Conservation (phyloP, 2,113 vertebrate species). For the Ibidorhyncha struthersii region DNA sequence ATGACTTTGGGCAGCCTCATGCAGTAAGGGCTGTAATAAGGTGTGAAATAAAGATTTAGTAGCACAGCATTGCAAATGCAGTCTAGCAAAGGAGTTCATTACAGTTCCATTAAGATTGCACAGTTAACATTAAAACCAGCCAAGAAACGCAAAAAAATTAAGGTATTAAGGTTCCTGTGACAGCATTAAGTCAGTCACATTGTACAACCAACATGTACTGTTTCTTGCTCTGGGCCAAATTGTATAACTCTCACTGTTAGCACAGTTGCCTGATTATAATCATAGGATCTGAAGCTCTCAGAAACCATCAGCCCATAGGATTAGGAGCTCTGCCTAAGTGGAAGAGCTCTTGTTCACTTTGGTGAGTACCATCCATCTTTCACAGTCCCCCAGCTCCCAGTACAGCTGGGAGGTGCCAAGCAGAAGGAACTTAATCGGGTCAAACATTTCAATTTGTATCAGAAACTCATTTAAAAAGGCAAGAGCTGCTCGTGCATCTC, state of each 20-base stretch:
- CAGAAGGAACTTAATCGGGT: background rate
- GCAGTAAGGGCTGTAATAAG: constrained; percentile 35
- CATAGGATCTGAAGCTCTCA: background rate
- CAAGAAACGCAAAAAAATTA: background rate
- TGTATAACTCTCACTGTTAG: background rate
- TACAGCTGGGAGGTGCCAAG: background rate
- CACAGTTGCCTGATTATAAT: background rate
- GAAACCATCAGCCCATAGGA: background rate
- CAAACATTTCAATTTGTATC: constrained; percentile 45
- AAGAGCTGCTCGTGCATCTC: background rate
- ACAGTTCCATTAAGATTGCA: constrained; percentile 29
- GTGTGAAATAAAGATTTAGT: constrained; percentile 62
- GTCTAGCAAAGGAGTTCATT: constrained; percentile 52
- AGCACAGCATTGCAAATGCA: constrained; percentile 17
- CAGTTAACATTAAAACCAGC: constrained; percentile 16
- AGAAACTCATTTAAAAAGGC: constrained; percentile 3
- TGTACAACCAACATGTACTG: background rate
- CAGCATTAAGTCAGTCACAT: background rate
- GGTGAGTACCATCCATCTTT: background rate
- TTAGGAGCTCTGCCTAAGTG: background rate
- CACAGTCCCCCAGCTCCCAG: background rate
- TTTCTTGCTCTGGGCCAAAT: background rate
- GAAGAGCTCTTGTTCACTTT: background rate
- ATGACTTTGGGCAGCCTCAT: background rate
- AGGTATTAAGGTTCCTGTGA: background rate